Base-by-base conservation (phyloP, 2,888 invertebrate genomes). In the Diarsia brunnea region DNA sequence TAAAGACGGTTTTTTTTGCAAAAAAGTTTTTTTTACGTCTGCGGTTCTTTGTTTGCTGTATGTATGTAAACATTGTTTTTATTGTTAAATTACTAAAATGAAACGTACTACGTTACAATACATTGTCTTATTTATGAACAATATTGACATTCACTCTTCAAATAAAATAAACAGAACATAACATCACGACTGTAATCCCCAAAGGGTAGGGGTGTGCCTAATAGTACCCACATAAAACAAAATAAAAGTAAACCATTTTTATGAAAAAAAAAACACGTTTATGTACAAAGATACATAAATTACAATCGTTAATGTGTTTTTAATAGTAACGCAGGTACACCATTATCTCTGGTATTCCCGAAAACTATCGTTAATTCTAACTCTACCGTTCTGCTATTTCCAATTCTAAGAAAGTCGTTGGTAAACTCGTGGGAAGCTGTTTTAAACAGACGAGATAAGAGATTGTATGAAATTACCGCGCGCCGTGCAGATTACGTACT, bases 341-440 rank as follows among this genome's bases (percentile, higher is more conserved):
- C 16, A 55, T 43, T 43, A 38, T 68, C 27, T 27, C 5, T 74
- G 31, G 45, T 65, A 69, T 31, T 65, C 51, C 21, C 69, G 8
- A 8, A 43, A 21, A 21, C 47, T 80, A 61, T 73, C 55, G 2
- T 79, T 74, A 43, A 69, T 67, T 79, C n/a, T 60, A 72, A 83
- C 60, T 67, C 12, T 43, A 67, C 38, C 24, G 8, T 69, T 43
- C 47, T 53, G 14, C n/a, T 19, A 70, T 71, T 82, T 70, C 67
- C 31, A 70, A 73, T 74, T 69, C 74, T 53, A 65, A 38, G 47
- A 72, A 77, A 73, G 73, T 27, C 60, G 8, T 69, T 70, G 74
- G 72, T 68, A 72, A 77, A 73, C 64, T 81, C 61, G 51, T 60
- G n/a, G 63, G 58, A 84, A 78, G 61, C 64, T 84, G 72, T 80